Conservation (phyloP, 2,888 invertebrate genomes). For the Phytoseiulus persimilis region DNA sequence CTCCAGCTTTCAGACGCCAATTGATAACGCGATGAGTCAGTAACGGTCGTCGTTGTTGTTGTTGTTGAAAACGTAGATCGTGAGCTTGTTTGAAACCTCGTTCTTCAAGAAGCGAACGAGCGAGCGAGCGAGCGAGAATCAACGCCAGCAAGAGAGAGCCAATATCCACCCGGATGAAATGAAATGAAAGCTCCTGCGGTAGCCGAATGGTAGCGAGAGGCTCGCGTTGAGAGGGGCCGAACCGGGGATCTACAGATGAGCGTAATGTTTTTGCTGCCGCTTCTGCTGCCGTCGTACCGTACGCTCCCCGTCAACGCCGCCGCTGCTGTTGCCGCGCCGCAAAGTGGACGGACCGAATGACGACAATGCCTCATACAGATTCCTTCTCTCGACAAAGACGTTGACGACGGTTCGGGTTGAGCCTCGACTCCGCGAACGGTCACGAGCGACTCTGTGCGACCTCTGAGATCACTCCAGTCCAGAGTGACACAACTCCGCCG, state of each 20-base stretch:
- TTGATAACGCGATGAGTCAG: not conserved
- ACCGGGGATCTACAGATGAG: not conserved
- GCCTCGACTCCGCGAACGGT: too few relatives aligned
- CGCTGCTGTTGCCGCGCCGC: not conserved
- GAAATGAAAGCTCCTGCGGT: conserved; percentile 5
- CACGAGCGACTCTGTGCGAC: too few relatives aligned
- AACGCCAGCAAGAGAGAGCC: not conserved
- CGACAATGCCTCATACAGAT: not conserved
- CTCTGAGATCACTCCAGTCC: too few relatives aligned
- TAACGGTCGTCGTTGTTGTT: not conserved
- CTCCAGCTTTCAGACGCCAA: not conserved
- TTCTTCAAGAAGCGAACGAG: not conserved
- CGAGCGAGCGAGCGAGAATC: not conserved
- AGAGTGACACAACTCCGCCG: too few relatives aligned
- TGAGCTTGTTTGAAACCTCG: not conserved
- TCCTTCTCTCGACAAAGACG: not conserved
- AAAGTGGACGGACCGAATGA: not conserved
- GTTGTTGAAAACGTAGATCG: conserved; percentile 5
- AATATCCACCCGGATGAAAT: not conserved
- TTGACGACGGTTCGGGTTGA: too few relatives aligned
- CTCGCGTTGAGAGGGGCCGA: not conserved
- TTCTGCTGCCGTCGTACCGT: not conserved
- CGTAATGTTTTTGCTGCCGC: not conserved
- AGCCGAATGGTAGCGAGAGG: not conserved
- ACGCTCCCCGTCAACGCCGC: not conserved